A percentile compares a stretch with the other conserved stretches of the same genome.
These are phyloP conservation scores for Percina caprodes DNA, from an alignment of 2,113 vertebrate species.

Conservation along the genomic window DNA sequence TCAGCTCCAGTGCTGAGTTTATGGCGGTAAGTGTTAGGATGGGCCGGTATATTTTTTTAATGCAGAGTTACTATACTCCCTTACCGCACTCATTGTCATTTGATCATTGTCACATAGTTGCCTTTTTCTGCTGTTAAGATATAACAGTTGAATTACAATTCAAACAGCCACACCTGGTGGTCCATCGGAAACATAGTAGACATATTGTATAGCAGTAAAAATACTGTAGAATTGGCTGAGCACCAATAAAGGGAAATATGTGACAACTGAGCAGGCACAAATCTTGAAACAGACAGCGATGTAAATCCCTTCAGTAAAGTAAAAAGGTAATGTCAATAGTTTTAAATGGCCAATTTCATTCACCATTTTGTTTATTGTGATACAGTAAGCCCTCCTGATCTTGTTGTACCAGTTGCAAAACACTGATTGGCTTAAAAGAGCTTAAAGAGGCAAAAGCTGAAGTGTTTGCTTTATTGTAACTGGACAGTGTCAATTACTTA, in stretches of 20 bases:
- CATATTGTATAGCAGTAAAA: no score
- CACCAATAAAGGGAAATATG: neutral
- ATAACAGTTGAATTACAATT: constrained; percentile 1
- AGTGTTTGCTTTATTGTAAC: neutral
- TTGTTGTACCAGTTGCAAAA: neutral
- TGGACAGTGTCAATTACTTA: neutral
- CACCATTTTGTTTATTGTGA: neutral
- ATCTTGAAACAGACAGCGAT: neutral
- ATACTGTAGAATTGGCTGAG: neutral
- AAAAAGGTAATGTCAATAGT: neutral
- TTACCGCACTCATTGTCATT: constrained; percentile 8
- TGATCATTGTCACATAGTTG: constrained; percentile 29
- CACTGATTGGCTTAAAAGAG: neutral
- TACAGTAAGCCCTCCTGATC: neutral
- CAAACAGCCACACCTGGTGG: neutral
- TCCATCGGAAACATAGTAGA: neutral
- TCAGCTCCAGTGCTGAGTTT: constrained; percentile 95
- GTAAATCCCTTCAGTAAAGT: neutral
- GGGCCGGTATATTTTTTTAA: neutral
- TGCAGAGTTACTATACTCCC: constrained; percentile 3
- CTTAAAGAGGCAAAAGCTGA: accelerated
- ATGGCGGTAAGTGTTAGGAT: constrained; percentile 91
- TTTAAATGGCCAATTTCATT: neutral
- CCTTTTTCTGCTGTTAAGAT: neutral
- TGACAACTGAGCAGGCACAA: neutral